Conservation (phyloP, 2,888 invertebrate species). For the Rhamphomyia laevipes region DNA sequence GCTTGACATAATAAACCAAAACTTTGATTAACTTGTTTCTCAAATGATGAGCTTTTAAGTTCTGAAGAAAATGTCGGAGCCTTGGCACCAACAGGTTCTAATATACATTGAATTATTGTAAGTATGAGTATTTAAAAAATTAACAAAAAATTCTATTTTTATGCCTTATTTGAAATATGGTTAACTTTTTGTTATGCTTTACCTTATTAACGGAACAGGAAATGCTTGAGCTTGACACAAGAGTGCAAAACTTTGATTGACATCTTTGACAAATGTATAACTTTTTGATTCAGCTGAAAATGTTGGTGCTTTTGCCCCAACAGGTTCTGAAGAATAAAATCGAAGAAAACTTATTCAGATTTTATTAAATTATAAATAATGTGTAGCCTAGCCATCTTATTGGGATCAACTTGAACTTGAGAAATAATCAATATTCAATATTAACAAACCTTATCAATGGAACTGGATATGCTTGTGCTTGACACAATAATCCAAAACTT, state of each 20-base stretch:
- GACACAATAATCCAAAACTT: conserved; percentile 47
- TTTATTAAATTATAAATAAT: background rate
- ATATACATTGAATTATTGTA: background rate
- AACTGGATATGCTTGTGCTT: conserved; percentile 54
- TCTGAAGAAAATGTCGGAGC: conserved; percentile 37
- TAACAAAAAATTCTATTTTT: background rate
- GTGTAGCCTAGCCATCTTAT: background rate
- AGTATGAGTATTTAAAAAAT: conserved; percentile 18
- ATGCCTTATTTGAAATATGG: background rate
- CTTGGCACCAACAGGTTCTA: conserved; percentile 39
- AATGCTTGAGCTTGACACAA: conserved; percentile 56
- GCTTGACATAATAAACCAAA: conserved; percentile 43
- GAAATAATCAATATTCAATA: too few relatives aligned
- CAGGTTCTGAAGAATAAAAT: conserved; percentile 40
- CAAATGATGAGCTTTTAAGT: conserved; percentile 30
- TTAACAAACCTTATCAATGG: conserved; percentile 31
- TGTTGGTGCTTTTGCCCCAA: conserved; percentile 47
- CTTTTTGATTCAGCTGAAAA: conserved; percentile 49
- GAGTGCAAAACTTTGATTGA: conserved; percentile 42
- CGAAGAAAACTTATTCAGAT: background rate
- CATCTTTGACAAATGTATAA: conserved; percentile 40
- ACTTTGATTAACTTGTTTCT: conserved; percentile 27
- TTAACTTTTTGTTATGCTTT: background rate
- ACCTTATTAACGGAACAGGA: conserved; percentile 62
- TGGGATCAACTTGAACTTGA: background rate